Evolutionary conservation across 2,113 vertebrate genomes (phyloP).

Genomic region (Melanerpes formicivorus): DNA sequence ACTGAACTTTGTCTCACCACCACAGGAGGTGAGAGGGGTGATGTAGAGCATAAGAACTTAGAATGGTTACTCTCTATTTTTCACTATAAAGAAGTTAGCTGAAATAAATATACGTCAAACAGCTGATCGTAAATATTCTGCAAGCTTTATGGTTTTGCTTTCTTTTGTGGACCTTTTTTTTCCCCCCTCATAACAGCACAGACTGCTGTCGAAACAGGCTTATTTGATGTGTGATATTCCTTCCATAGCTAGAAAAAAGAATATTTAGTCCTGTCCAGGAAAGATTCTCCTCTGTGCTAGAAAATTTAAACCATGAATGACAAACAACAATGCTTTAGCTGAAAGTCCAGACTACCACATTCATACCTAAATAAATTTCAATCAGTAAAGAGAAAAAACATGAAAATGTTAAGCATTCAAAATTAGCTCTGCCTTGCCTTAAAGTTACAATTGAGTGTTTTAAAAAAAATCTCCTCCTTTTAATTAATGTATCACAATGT

Average conservation of each 20-base stretch:
- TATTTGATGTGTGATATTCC: background rate
- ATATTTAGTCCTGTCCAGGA: background rate
- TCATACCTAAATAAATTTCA: background rate
- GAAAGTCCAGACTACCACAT: background rate
- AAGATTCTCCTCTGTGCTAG: background rate
- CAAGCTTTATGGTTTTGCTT: no score
- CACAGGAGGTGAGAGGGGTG: no score
- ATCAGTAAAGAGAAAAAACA: background rate
- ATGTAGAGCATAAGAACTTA: no score
- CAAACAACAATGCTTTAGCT: background rate
- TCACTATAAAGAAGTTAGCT: no score
- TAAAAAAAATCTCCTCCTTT: background rate
- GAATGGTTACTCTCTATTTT: no score
- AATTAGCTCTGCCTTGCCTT: background rate
- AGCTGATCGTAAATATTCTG: no score
- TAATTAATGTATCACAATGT: background rate
- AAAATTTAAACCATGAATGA: background rate
- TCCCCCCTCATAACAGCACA: no score
- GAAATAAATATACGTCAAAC: no score
- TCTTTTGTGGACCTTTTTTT: no score
- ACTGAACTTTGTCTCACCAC: no score
- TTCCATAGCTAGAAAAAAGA: background rate
- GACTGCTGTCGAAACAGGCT: background rate
- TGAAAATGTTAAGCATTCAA: background rate
- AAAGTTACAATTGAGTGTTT: background rate